These are phyloP conservation scores for Belonocnema kinseyi DNA, from an alignment of 1,140 invertebrate genomes.

Conservation along the genomic window DNA sequence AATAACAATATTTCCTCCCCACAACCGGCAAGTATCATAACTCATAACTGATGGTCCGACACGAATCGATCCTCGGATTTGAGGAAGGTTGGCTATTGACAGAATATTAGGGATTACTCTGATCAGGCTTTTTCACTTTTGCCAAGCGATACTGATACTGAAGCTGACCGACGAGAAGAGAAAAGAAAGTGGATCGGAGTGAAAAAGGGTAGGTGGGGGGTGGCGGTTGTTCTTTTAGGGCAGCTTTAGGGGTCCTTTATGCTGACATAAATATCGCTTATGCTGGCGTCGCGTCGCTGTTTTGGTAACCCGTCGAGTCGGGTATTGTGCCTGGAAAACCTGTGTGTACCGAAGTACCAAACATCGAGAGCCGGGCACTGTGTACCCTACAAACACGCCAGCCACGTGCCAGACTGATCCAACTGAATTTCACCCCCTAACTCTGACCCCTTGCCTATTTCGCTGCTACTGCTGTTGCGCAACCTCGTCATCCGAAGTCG, in stretches of 20 bases:
- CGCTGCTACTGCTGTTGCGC: conserved; percentile 9
- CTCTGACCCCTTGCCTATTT: conserved; percentile 60
- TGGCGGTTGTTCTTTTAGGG: conserved; percentile 69
- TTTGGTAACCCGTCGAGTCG: conserved; percentile 72
- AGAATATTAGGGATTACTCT: not conserved
- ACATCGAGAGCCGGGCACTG: conserved; percentile 62
- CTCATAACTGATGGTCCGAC: conserved; percentile 7
- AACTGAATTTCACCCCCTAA: conserved; percentile 46
- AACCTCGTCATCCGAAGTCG: conserved; percentile 24
- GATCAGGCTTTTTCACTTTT: conserved; percentile 12
- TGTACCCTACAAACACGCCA: conserved; percentile 73
- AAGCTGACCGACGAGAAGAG: not conserved
- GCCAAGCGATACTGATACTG: not conserved
- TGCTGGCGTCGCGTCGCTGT: conserved; percentile 71
- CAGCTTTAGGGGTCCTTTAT: conserved; percentile 70
- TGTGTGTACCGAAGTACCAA: conserved; percentile 69
- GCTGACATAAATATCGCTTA: conserved; percentile 76
- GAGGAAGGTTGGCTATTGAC: not conserved
- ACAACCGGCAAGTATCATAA: not conserved
- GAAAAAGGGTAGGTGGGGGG: conserved; percentile 31
- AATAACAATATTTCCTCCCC: not conserved
- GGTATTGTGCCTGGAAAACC: conserved; percentile 69
- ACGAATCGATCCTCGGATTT: conserved; percentile 16
- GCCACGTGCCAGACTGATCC: conserved; percentile 68
- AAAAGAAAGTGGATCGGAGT: not conserved